A percentile compares a stretch with the other conserved stretches of the same genome.
phyloP scores from a whole-genome alignment of 2,888 invertebrate genomes.

The Acleris emargana region DNA sequence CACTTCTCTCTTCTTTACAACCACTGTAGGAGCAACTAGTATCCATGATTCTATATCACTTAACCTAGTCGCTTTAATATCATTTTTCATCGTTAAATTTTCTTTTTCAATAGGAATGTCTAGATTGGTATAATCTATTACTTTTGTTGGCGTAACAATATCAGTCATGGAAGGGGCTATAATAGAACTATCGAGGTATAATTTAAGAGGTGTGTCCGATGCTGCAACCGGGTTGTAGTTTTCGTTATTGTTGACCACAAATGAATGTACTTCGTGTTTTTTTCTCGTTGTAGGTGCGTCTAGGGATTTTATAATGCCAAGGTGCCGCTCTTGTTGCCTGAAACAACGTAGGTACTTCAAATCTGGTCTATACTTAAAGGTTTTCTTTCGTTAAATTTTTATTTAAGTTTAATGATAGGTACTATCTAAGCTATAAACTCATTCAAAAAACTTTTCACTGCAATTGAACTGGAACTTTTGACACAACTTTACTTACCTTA shows the following conservation, averaged over 20 bases:
- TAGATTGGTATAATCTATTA: slow-evolving; percentile 38
- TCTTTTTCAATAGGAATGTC: slow-evolving; percentile 49
- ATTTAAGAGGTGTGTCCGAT: slow-evolving; percentile 58
- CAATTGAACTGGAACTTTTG: neutral
- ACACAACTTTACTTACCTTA: slow-evolving; percentile 82
- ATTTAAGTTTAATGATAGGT: too few species aligned
- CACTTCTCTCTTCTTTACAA: slow-evolving; percentile 66
- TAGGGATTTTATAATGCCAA: slow-evolving; percentile 86
- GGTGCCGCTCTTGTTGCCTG: slow-evolving; percentile 92
- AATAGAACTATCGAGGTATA: slow-evolving; percentile 64
- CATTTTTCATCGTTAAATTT: slow-evolving; percentile 46
- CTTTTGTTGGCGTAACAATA: slow-evolving; percentile 19
- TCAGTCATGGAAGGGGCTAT: slow-evolving; percentile 39
- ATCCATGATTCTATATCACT: slow-evolving; percentile 69
- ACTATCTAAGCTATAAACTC: too few species aligned
- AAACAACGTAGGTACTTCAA: slow-evolving; percentile 39
- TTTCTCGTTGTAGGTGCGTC: slow-evolving; percentile 73
- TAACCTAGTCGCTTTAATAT: slow-evolving; percentile 61
- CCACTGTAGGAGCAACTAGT: slow-evolving; percentile 66
- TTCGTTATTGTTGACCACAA: slow-evolving; percentile 67
- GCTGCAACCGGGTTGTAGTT: slow-evolving; percentile 53
- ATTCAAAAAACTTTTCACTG: too few species aligned
- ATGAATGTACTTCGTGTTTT: slow-evolving; percentile 79
- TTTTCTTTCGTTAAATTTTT: too few species aligned
- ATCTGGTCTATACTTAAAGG: too few species aligned